Base-by-base conservation (phyloP, 2,888 invertebrate species). In the Xestobium rufovillosum region DNA sequence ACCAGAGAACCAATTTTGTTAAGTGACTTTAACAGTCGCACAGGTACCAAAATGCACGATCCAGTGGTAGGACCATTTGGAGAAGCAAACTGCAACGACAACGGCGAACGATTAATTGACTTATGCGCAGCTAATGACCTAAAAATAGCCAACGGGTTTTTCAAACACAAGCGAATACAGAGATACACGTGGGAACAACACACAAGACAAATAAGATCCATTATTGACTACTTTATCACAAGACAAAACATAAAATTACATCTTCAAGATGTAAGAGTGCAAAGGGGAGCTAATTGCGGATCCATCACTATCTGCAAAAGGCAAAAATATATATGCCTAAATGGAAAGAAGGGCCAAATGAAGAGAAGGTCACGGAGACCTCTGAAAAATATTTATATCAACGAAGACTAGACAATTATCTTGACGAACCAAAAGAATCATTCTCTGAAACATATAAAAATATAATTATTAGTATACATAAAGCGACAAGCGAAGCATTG, bases 211-310 rank as follows among this genome's bases (percentile, higher is more conserved):
- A 27, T 39, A 4, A 39, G 36, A 31, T 36, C 39, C 3, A 35
- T 44, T 17, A 42, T 44, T 12, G 36, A 44, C 11, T 43, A 41
- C 29, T 15, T 36, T 6, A 38, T 41, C 9, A 16, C n/a, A 13
- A 38, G 19, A 15, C 34, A 43, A 35, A 16, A 38, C 10, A 19
- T 36, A 2, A 38, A 12, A 2, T n/a, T 42, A 3, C 26, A 30
- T 13, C 8, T 25, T 8, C 8, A 31, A 8, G 43, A 43, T 26
- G 41, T 41, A 14, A 36, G 42, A 36, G 30, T 26, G 2, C 11
- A 23, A 12, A 29, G 41, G 23, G 38, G 31, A 4, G 27, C 29
- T 3, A 17, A 9, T 12, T 35, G 41, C 19, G 41, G 38, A 3
- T 23, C 30, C 15, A 39, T 28, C 38, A 38, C 19, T 14, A 26